Evolutionary conservation across 2,888 invertebrate genomes (phyloP).

Genomic region (Drosophila tripunctata): DNA sequence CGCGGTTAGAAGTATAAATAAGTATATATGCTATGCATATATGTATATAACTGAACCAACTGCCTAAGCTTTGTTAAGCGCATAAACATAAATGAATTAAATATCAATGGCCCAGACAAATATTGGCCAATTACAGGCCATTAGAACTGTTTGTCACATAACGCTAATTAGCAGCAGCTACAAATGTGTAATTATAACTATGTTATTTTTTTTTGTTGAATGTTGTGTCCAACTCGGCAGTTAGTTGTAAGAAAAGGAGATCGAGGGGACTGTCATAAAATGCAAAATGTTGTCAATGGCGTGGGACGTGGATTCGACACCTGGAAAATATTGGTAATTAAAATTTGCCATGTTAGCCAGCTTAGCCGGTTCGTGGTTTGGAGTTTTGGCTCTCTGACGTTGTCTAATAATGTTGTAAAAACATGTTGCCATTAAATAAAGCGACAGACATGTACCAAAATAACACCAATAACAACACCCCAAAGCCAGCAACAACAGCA

Average conservation of each 20-base stretch:
- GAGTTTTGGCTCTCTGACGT: slow-evolving; percentile 25
- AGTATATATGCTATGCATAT: not conserved
- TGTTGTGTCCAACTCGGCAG: not conserved
- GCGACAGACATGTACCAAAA: slow-evolving; percentile 46
- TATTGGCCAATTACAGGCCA: slow-evolving; percentile 71
- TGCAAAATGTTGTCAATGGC: slow-evolving; percentile 62
- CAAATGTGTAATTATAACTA: slow-evolving; percentile 51
- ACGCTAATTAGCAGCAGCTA: slow-evolving; percentile 52
- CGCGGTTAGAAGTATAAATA: slow-evolving; percentile 2
- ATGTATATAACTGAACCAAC: not conserved
- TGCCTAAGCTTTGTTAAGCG: slow-evolving; percentile 16
- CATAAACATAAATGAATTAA: slow-evolving; percentile 69
- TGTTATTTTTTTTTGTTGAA: slow-evolving; percentile 8
- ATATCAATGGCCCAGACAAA: slow-evolving; percentile 59
- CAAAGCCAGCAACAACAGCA: slow-evolving; percentile 48
- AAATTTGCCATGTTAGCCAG: slow-evolving; percentile 60
- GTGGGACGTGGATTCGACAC: slow-evolving; percentile 70
- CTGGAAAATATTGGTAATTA: slow-evolving; percentile 76
- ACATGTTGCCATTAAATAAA: slow-evolving; percentile 69
- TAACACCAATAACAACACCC: slow-evolving; percentile 44
- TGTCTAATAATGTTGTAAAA: slow-evolving; percentile 79
- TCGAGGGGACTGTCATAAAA: slow-evolving; percentile 57
- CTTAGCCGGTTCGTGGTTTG: slow-evolving; percentile 19
- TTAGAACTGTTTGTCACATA: slow-evolving; percentile 67
- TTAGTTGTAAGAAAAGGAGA: not conserved